Percentiles rank a stretch among this genome's conserved stretches.
Evolutionary conservation across 1,140 invertebrate species (phyloP).

Genomic region (Drosophila elegans): DNA sequence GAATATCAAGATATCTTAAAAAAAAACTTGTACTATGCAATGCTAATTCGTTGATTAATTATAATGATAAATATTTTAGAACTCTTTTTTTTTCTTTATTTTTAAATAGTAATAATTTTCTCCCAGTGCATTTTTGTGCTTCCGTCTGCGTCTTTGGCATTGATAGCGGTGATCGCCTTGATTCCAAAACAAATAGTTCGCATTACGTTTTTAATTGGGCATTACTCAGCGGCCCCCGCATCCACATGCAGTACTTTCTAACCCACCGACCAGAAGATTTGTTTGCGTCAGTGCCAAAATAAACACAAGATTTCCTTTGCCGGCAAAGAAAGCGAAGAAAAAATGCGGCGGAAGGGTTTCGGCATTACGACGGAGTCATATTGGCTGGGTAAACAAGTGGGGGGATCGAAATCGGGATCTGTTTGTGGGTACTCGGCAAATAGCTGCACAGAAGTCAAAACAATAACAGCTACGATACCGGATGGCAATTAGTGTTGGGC

Average conservation of each 20-base stretch:
- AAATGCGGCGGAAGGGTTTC: background rate
- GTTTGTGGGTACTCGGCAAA: constrained; percentile 15
- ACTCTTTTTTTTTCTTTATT: no score
- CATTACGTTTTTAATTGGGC: constrained; percentile 40
- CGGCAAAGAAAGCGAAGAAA: no score
- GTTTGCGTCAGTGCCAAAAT: constrained; percentile 45
- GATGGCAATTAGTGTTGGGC: constrained; percentile 13
- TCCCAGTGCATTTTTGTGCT: constrained; percentile 6
- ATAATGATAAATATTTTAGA: no score
- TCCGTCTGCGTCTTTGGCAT: constrained; percentile 22
- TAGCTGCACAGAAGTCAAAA: constrained; percentile 21
- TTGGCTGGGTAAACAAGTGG: constrained; percentile 26
- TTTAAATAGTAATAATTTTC: background rate
- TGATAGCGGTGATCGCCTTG: constrained; percentile 54
- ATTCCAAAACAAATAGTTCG: constrained; percentile 64
- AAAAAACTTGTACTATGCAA: no score
- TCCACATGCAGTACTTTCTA: background rate
- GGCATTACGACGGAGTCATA: constrained; percentile 1
- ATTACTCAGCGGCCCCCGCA: constrained; percentile 31
- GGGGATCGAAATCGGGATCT: background rate
- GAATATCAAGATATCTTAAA: no score
- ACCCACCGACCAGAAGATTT: background rate
- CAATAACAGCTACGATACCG: constrained; percentile 31
- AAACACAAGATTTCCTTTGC: constrained; percentile 23
- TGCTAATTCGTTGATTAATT: no score